Evolutionary conservation across 2,888 invertebrate species (phyloP).

Genomic region (Eilema griseolum): DNA sequence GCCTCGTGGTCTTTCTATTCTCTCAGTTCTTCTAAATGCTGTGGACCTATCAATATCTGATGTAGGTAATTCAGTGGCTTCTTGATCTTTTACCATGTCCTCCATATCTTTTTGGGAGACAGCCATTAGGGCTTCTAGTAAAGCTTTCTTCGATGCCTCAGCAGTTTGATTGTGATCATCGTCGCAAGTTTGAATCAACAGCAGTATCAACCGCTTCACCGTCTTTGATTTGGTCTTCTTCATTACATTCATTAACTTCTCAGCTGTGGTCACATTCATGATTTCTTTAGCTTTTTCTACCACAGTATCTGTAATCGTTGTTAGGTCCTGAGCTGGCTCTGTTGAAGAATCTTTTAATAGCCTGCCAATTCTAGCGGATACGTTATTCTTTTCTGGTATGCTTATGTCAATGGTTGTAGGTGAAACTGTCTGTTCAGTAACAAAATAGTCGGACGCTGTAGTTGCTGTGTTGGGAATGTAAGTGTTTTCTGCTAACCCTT

Average conservation of each 20-base stretch:
- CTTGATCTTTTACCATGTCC: slow-evolving; percentile 78
- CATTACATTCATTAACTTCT: slow-evolving; percentile 93
- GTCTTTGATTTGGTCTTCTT: slow-evolving; percentile 93
- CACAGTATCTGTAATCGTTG: slow-evolving; percentile 89
- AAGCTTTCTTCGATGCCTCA: slow-evolving; percentile 90
- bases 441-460: slow-evolving; percentile 64
- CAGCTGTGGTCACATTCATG: slow-evolving; percentile 91
- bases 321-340: slow-evolving; percentile 86
- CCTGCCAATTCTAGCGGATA: slow-evolving; percentile 73
- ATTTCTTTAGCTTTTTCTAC: slow-evolving; percentile 91
- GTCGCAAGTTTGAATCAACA: slow-evolving; percentile 93
- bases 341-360: slow-evolving; percentile 74
- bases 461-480: slow-evolving; percentile 67
- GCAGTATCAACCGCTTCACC: slow-evolving; percentile 90
- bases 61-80: slow-evolving; percentile 58
- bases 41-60: slow-evolving; percentile 66
- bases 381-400: slow-evolving; percentile 56
- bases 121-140: slow-evolving; percentile 90
- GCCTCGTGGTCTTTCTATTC: slow-evolving; percentile 61
- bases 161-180: slow-evolving; percentile 90
- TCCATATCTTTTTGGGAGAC: slow-evolving; percentile 87
- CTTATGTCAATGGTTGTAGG: slow-evolving; percentile 70
- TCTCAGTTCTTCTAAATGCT: slow-evolving; percentile 64
- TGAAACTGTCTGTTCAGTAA: slow-evolving; percentile 69
- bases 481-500: slow-evolving; percentile 63